Conservation (phyloP, 2,113 vertebrate species). For the Eurystomus gularis region DNA sequence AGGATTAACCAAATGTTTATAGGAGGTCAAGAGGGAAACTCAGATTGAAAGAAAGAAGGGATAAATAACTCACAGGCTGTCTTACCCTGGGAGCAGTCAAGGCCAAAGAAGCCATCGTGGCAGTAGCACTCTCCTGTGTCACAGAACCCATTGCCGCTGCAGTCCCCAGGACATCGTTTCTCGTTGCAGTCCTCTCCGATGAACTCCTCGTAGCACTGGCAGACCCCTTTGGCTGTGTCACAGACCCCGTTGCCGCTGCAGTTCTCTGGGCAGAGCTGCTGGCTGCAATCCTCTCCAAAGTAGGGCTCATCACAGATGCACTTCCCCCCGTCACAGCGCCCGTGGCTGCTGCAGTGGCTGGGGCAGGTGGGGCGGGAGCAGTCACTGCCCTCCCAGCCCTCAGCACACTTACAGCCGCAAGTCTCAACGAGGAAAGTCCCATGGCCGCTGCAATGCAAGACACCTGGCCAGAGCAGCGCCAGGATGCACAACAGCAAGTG, state of each 20-base stretch:
- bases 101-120: slow-evolving; percentile 80
- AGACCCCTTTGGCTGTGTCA: slow-evolving; percentile 71
- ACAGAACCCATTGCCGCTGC: slow-evolving; percentile 82
- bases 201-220: slow-evolving; percentile 79
- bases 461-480: slow-evolving; percentile 41
- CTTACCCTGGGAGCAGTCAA: slow-evolving; percentile 86
- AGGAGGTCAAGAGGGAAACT: background rate
- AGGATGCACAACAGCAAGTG: background rate
- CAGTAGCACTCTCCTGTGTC: slow-evolving; percentile 85
- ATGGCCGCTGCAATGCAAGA: slow-evolving; percentile 74
- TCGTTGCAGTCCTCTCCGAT: slow-evolving; percentile 79
- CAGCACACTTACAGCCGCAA: slow-evolving; percentile 80
- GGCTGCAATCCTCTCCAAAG: slow-evolving; percentile 78
- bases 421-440: slow-evolving; percentile 75
- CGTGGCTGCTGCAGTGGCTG: slow-evolving; percentile 78
- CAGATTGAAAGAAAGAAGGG: background rate
- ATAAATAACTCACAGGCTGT: background rate
- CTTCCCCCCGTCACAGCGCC: slow-evolving; percentile 76
- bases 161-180: slow-evolving; percentile 78
- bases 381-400: slow-evolving; percentile 83
- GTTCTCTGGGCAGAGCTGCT: slow-evolving; percentile 74
- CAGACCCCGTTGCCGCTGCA: slow-evolving; percentile 85
- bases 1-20: background rate
- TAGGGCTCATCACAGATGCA: slow-evolving; percentile 81
- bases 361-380: slow-evolving; percentile 84